Percentiles rank a stretch among this genome's conserved stretches.
phyloP scores from a whole-genome alignment of 2,797 vertebrate species.

The Phalloptychus januarius region DNA sequence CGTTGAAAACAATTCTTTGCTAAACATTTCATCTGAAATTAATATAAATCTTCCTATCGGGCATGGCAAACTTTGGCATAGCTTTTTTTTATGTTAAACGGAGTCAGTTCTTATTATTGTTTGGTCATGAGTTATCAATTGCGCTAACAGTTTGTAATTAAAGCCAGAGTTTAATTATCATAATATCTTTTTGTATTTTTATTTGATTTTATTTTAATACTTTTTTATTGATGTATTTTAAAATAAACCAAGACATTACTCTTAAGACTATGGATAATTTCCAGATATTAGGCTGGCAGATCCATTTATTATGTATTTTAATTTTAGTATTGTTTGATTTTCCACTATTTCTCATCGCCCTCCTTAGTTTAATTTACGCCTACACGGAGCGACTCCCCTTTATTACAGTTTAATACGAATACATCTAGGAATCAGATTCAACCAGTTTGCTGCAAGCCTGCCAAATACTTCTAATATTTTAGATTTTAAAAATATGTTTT shows the following conservation, averaged over 20 bases:
- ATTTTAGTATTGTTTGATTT: slow-evolving; percentile 3
- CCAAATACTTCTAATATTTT: slow-evolving; percentile 15
- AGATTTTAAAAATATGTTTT: background rate
- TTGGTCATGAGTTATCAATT: background rate
- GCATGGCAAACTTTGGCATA: slow-evolving; percentile 1
- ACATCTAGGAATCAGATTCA: background rate
- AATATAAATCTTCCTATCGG: slow-evolving; percentile 37
- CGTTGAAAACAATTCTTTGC: slow-evolving; percentile 75
- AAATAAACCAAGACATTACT: background rate
- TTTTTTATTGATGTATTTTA: slow-evolving; percentile 14
- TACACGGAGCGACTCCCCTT: background rate
- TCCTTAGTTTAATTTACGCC: background rate
- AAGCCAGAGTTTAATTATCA: slow-evolving; percentile 8
- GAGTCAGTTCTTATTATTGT: background rate
- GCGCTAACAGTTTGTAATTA: slow-evolving; percentile 19
- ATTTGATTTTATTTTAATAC: background rate
- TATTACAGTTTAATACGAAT: slow-evolving; percentile 10
- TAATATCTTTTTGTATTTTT: slow-evolving; percentile 14
- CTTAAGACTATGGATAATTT: background rate
- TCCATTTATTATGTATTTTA: background rate
- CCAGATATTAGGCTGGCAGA: background rate
- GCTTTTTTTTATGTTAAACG: background rate
- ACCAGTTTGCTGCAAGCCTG: slow-evolving; percentile 1
- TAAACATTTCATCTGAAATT: slow-evolving; percentile 69
- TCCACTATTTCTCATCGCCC: background rate